Conservation (phyloP, 2,888 invertebrate species). For the Psococerastis gibbosa region DNA sequence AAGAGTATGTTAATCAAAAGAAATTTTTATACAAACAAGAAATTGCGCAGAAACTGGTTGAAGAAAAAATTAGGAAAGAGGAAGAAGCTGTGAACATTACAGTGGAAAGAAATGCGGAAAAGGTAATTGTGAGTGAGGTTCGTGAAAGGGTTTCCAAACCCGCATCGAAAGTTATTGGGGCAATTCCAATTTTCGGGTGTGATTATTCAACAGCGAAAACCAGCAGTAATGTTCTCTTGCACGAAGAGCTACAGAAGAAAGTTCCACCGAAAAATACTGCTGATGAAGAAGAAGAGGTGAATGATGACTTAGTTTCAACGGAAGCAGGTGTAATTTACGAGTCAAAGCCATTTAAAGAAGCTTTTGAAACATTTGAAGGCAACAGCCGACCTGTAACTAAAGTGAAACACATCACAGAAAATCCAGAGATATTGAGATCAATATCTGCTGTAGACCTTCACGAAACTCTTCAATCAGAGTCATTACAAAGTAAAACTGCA, state of each 20-base stretch:
- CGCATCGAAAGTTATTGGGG: conserved; percentile 15
- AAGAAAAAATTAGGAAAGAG: conserved; percentile 25
- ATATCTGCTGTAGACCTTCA: neutral
- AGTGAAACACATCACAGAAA: conserved; percentile 30
- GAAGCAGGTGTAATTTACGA: conserved; percentile 15
- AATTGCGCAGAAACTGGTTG: conserved; percentile 21
- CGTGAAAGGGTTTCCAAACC: conserved; percentile 15
- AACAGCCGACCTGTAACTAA: conserved; percentile 35
- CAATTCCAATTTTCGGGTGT: conserved; percentile 15
- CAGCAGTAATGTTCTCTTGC: neutral
- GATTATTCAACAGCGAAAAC: conserved; percentile 13
- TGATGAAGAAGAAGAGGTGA: conserved; percentile 20
- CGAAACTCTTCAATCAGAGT: neutral
- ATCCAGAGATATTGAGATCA: neutral
- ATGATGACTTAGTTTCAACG: conserved; percentile 20
- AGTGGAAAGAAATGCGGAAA: neutral
- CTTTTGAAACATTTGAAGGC: conserved; percentile 42
- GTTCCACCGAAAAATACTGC: conserved; percentile 12
- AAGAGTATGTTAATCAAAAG: neutral
- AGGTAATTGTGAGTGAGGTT: conserved; percentile 15
- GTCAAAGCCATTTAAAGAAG: conserved; percentile 22
- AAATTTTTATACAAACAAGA: neutral
- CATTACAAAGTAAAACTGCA: conserved; percentile 18
- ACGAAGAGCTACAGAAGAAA: conserved; percentile 13
- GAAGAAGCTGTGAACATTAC: conserved; percentile 19